Conservation (phyloP, 2,113 vertebrate genomes). For the Dicentrarchus labrax region DNA sequence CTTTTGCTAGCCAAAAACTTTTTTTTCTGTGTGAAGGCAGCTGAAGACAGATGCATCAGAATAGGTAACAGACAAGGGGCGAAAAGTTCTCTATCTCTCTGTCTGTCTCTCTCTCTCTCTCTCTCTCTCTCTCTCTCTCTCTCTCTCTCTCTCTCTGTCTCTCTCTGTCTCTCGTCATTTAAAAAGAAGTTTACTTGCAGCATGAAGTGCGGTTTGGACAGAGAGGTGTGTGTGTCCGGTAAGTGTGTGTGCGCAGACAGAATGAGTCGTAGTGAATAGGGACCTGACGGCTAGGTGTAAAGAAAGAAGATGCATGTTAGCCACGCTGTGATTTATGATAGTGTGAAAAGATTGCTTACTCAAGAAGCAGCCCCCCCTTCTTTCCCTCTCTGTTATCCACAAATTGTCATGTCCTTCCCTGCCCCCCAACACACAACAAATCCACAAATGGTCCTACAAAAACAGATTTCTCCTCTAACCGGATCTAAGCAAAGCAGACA, state of each 20-base stretch:
- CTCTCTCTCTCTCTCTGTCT: constrained; percentile 2
- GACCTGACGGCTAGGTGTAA: constrained; percentile 82
- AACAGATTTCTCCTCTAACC: constrained; percentile 3
- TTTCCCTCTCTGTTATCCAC: constrained; percentile 24
- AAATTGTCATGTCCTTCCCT: constrained; percentile 36
- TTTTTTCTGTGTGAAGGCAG: constrained; percentile 47
- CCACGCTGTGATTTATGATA: constrained; percentile 89
- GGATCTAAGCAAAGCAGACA: background rate
- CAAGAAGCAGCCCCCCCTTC: constrained; percentile 69
- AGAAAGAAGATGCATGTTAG: constrained; percentile 83
- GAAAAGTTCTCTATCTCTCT: constrained; percentile 29
- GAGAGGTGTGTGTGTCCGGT: constrained; percentile 41
- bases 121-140: constrained; percentile 5
- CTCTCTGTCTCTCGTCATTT: constrained; percentile 22
- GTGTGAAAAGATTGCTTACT: constrained; percentile 88
- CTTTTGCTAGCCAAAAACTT: constrained; percentile 55
- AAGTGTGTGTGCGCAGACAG: constrained; percentile 11
- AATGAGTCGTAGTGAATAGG: constrained; percentile 85
- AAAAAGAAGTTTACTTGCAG: constrained; percentile 57
- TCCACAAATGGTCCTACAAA: constrained; percentile 29
- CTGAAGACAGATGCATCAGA: constrained; percentile 74
- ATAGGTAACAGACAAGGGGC: constrained; percentile 71
- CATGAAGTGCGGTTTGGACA: constrained; percentile 21
- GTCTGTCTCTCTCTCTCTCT: constrained; percentile 2
- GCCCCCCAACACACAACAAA: constrained; percentile 31